Base-by-base conservation (phyloP, 1,140 invertebrate species). In the Chelonus insularis region DNA sequence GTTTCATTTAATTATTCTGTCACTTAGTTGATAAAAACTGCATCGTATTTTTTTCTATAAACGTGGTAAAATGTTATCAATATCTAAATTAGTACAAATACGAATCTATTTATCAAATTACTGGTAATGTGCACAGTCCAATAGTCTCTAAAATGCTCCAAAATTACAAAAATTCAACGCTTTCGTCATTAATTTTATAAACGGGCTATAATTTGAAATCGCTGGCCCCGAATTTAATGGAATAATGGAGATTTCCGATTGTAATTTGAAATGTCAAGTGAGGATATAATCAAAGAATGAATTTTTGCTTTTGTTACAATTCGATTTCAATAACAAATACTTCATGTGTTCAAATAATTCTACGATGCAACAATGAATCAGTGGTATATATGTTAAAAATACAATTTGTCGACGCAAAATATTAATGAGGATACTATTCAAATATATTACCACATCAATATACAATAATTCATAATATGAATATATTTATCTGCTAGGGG, bases 401-500 rank as follows among this genome's bases (percentile, higher is more conserved):
- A 48, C 45, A 48, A n/a, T 48, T 39, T 11, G 4, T 48, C 20
- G 45, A 48, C 21, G 23, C 12, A 48, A 48, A 25, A 23, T 48
- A 48, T 48, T 18, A 9, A n/a, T 9, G 3, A 4, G 12, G 36
- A 48, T 48, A 48, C 23, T 29, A 23, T 48, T 48, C 18, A 23
- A 23, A n/a, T 23, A 29, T 23, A 3, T 23, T 4, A 23, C n/a
- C 23, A 8, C 20, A 36, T 32, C 23, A 39, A 60, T 51, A 60
- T 52, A 52, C 50, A 34, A 34, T 52, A 34, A 52, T 52, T 32
- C 12, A 34, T 12, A 32, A 16, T 50, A 50, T 50, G 9, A 21
- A 11, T 48, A 20, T 48, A 20, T 50, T 50, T 68, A 64, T 57
- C 65, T 62, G 60, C 64, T 68, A 69, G 41, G 68, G 69, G 52